Conservation (phyloP, 2,888 invertebrate species). For the Cheilosia urbana region DNA sequence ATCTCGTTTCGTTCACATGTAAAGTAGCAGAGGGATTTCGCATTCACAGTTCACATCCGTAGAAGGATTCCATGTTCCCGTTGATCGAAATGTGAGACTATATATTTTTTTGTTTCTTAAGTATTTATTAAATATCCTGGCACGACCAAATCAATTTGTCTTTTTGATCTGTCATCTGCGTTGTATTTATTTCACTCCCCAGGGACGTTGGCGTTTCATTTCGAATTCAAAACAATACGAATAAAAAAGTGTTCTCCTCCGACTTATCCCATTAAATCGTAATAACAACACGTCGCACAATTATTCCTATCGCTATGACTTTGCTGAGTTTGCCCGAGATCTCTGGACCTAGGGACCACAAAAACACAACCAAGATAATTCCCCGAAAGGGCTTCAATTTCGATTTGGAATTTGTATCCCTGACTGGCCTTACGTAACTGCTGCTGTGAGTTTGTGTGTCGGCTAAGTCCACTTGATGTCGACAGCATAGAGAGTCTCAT, state of each 20-base stretch:
- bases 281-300: constrained; percentile 68
- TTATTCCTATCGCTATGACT: constrained; percentile 53
- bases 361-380: constrained; percentile 61
- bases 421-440: constrained; percentile 12
- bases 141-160: constrained; percentile 51
- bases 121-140: constrained; percentile 41
- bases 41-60: constrained; percentile 22
- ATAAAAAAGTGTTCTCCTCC: not conserved
- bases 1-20: not conserved
- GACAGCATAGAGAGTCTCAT: constrained; percentile 45
- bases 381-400: constrained; percentile 70
- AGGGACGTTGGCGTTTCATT: constrained; percentile 12
- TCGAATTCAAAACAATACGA: constrained; percentile 31
- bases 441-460: constrained; percentile 10
- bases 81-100: not conserved
- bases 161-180: not conserved
- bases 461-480: constrained; percentile 54
- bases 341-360: constrained; percentile 16
- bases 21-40: constrained; percentile 36
- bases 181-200: not conserved
- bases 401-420: constrained; percentile 65
- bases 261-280: constrained; percentile 38
- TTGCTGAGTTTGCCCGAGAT: not conserved
- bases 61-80: constrained; percentile 4
- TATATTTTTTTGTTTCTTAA: constrained; percentile 1